Conservation (phyloP, 2,113 vertebrate genomes). For the Benitochromis conjunctus region DNA sequence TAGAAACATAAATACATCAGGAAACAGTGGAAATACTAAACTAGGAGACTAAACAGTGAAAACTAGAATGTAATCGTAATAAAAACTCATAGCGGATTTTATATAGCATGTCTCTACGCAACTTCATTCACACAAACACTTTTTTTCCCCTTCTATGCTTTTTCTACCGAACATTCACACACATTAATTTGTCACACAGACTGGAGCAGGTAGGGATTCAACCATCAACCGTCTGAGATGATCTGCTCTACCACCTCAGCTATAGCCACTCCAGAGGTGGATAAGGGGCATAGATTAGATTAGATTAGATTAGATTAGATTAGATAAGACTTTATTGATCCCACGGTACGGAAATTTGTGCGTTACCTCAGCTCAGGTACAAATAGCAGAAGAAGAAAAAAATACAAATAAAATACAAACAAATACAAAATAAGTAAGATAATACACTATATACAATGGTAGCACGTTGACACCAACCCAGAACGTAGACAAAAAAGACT, state of each 20-base stretch:
- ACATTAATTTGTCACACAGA: not conserved
- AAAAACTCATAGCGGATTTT: not conserved
- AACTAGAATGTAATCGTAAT: not conserved
- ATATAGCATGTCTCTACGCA: not conserved
- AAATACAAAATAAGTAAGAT: too few relatives aligned
- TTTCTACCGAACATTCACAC: not conserved
- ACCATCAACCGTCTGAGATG: not conserved
- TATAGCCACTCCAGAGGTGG: not conserved
- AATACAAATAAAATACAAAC: too few relatives aligned
- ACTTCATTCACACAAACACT: not conserved
- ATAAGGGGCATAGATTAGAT: not conserved
- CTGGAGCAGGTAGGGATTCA: not conserved
- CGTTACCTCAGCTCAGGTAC: too few relatives aligned
- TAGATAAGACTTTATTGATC: too few relatives aligned
- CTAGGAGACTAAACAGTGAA: not conserved
- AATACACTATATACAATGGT: too few relatives aligned
- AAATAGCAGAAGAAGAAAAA: too few relatives aligned
- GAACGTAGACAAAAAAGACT: not conserved
- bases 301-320: too few relatives aligned
- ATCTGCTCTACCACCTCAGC: not conserved
- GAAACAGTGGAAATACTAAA: not conserved
- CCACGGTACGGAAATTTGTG: too few relatives aligned
- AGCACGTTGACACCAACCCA: too few relatives aligned
- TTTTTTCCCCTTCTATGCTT: rapidly evolving
- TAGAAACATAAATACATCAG: not conserved